phyloP scores from a whole-genome alignment of 2,113 vertebrate genomes.

The Eidolon helvum region DNA sequence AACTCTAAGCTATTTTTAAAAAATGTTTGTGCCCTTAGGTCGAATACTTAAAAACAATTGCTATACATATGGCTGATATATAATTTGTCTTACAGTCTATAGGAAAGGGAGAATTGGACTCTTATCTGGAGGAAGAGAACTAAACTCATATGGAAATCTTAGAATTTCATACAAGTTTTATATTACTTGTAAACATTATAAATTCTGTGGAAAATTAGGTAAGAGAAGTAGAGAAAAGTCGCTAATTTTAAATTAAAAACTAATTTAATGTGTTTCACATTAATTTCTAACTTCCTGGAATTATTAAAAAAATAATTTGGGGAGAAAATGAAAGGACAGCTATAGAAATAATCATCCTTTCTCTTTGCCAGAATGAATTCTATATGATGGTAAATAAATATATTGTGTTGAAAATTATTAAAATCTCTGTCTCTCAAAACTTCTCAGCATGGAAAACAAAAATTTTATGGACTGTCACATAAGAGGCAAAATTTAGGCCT shows the following conservation, averaged over 20 bases:
- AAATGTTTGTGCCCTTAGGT: background rate
- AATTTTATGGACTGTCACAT: background rate
- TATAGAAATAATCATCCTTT: slow-evolving; percentile 1
- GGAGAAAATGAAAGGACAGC: slow-evolving; percentile 38
- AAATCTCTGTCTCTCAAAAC: slow-evolving; percentile 18
- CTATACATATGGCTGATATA: background rate
- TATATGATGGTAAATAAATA: slow-evolving; percentile 64
- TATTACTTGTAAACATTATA: background rate
- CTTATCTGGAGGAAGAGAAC: background rate
- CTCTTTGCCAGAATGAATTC: slow-evolving; percentile 29
- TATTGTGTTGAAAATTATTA: slow-evolving; percentile 36
- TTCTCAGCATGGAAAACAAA: slow-evolving; percentile 49
- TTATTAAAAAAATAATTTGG: slow-evolving; percentile 58
- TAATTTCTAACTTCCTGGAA: slow-evolving; percentile 69
- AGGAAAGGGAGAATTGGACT: background rate
- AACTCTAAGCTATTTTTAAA: background rate
- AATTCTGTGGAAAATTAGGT: background rate
- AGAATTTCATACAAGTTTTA: background rate
- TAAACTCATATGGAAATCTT: background rate
- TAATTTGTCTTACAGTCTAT: background rate
- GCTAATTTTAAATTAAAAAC: slow-evolving; percentile 50
- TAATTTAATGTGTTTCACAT: slow-evolving; percentile 73
- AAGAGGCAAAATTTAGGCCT: background rate
- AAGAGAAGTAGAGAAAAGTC: slow-evolving; percentile 58
- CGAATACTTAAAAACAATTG: background rate